phyloP scores from a whole-genome alignment of 2,888 invertebrate genomes.

The Spodoptera picta region DNA sequence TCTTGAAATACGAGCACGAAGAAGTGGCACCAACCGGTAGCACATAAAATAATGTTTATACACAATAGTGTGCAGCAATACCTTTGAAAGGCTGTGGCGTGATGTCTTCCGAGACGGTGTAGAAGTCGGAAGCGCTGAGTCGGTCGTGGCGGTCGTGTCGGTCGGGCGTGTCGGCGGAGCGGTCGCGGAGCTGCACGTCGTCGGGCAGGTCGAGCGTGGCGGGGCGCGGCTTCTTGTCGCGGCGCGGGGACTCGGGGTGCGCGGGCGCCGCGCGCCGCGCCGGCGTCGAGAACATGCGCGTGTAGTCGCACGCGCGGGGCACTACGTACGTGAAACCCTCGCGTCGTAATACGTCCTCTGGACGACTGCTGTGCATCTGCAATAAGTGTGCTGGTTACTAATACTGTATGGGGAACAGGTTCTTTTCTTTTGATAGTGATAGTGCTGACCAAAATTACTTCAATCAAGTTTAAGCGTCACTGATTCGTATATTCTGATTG shows the following conservation, averaged over 20 bases:
- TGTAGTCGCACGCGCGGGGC: constrained; percentile 88
- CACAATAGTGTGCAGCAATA: constrained; percentile 37
- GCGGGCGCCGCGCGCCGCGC: constrained; percentile 80
- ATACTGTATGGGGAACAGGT: not conserved
- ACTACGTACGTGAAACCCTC: constrained; percentile 89
- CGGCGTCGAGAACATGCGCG: constrained; percentile 85
- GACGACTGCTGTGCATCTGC: constrained; percentile 65
- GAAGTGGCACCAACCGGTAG: too few relatives aligned
- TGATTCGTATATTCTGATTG: too few relatives aligned
- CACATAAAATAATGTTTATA: too few relatives aligned
- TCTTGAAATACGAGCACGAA: too few relatives aligned
- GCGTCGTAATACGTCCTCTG: constrained; percentile 77
- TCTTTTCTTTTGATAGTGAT: too few relatives aligned
- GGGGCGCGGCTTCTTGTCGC: constrained; percentile 83
- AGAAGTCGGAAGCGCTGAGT: constrained; percentile 85
- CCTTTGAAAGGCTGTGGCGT: constrained; percentile 87
- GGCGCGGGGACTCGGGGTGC: constrained; percentile 81
- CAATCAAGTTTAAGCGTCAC: too few relatives aligned
- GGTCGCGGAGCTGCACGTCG: constrained; percentile 74
- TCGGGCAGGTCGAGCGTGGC: constrained; percentile 56
- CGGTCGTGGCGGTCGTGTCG: constrained; percentile 69
- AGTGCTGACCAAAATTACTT: too few relatives aligned
- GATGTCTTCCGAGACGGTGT: constrained; percentile 82
- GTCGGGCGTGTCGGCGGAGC: constrained; percentile 51
- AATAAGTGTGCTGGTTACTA: constrained; percentile 11